phyloP scores from a whole-genome alignment of 2,797 vertebrate species.

The Acanthurus leucopareius region DNA sequence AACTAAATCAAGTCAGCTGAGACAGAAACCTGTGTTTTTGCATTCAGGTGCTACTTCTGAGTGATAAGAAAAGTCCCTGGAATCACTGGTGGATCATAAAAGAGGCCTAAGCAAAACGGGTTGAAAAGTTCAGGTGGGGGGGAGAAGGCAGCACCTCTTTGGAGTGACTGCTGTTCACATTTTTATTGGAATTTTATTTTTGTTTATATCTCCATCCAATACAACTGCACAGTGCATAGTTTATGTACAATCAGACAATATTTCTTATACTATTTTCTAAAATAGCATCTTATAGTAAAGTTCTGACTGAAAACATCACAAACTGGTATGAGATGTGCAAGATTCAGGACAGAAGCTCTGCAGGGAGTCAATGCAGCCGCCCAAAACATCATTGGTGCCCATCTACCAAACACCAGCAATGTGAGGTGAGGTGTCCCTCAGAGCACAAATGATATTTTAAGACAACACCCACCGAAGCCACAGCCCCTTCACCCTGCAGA shows the following conservation, averaged over 20 bases:
- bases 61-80: slow-evolving; percentile 14
- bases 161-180: background rate
- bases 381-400: too few relatives aligned
- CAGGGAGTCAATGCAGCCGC: too few relatives aligned
- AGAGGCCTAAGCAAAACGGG: background rate
- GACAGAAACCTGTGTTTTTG: slow-evolving; percentile 34
- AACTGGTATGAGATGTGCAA: too few relatives aligned
- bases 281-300: background rate
- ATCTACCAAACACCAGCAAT: too few relatives aligned
- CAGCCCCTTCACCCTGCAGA: too few relatives aligned
- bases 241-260: background rate
- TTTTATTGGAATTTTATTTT: background rate
- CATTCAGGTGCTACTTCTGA: slow-evolving; percentile 22
- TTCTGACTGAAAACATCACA: too few relatives aligned
- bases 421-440: too few relatives aligned
- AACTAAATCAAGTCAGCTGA: slow-evolving; percentile 53
- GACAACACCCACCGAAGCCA: too few relatives aligned
- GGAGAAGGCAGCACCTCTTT: background rate
- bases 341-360: too few relatives aligned
- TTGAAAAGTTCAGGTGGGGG: background rate
- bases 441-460: too few relatives aligned
- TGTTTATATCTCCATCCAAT: too few relatives aligned
- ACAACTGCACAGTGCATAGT: background rate
- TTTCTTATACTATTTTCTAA: background rate
- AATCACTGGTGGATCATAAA: slow-evolving; percentile 1